Evolutionary conservation across 2,888 invertebrate species (phyloP), one percentile per base, ranked within the genome.

Genomic region (Xestia sexstrigata): DNA sequence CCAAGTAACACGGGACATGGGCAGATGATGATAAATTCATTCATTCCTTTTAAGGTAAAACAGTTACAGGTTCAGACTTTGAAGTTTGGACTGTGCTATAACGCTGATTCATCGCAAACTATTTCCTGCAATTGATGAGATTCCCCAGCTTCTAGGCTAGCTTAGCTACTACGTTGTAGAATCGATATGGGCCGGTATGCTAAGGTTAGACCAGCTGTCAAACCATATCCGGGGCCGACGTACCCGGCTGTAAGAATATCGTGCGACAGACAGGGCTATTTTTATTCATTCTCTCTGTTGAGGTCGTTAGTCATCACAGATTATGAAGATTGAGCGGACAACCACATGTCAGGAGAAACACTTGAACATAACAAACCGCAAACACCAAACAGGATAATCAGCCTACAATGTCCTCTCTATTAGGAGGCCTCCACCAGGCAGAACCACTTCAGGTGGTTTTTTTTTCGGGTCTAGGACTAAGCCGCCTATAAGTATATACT

Each of bases 241-340:
- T 66, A 76, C 76, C 47, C 68, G 26, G 76, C 55, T 80, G 79
- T 82, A 13, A 80, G 58, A 63, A 75, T 60, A 70, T 52, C 45
- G 20, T 55, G 9, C 26, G 49, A 69, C 30, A 62, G 20, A 62
- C 20, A n/a, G n/a, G 47, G 55, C n/a, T 81, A 79, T 79, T 75
- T 79, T 81, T 81, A 45, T 68, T 55, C 11, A 71, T 58, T 66
- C 35, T n/a, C 1, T 68, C 30, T 58, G 35, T 30, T 81, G 63
- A 69, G 55, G 55, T 68, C 55, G 66, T 72, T 67, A 30, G 49
- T 68, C 55, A 75, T 63, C 15, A 67, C n/a, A 30, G 62, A 42
- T 30, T 8, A 49, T 58, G 49, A 49, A 78, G 39, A 52, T 60
- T 42, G 20, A 42, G n/a, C 7, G 13, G 15, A 15, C 3, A 17